Evolutionary conservation across 2,888 invertebrate species (phyloP).

Genomic region (Achlya flavicornis): DNA sequence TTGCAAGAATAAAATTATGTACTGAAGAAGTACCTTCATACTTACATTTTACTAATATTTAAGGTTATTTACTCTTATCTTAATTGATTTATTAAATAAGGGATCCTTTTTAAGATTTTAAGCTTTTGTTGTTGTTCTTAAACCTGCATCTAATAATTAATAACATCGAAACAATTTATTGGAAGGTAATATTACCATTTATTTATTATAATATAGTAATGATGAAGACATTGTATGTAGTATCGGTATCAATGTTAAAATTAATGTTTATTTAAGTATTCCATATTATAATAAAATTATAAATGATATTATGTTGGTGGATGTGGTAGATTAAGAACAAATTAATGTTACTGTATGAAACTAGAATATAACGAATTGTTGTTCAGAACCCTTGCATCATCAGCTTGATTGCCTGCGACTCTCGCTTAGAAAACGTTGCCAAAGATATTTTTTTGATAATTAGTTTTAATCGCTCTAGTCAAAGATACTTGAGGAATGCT

Average conservation of each 20-base stretch:
- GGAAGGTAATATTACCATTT: neutral
- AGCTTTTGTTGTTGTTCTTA: neutral
- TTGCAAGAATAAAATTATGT: neutral
- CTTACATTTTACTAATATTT: neutral
- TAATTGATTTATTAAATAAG: neutral
- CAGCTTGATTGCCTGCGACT: conserved; percentile 9
- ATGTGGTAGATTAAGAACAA: conserved; percentile 59
- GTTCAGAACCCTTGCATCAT: conserved; percentile 1
- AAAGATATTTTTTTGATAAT: conserved; percentile 41
- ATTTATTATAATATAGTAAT: conserved; percentile 31
- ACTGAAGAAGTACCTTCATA: neutral
- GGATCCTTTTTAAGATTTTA: neutral
- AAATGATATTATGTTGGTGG: conserved; percentile 48
- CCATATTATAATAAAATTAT: conserved; percentile 40
- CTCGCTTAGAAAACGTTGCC: conserved; percentile 46
- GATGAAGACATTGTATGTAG: conserved; percentile 60
- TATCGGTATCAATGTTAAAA: conserved; percentile 42
- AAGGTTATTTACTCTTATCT: neutral
- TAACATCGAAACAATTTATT: conserved; percentile 24
- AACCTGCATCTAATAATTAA: conserved; percentile 12
- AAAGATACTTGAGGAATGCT: conserved; percentile 23
- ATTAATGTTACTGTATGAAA: conserved; percentile 41
- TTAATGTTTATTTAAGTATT: conserved; percentile 56
- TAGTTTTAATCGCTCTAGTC: conserved; percentile 32
- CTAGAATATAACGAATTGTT: conserved; percentile 31